Evolutionary conservation across 2,888 invertebrate genomes (phyloP).

Genomic region (Megamerina dolium): DNA sequence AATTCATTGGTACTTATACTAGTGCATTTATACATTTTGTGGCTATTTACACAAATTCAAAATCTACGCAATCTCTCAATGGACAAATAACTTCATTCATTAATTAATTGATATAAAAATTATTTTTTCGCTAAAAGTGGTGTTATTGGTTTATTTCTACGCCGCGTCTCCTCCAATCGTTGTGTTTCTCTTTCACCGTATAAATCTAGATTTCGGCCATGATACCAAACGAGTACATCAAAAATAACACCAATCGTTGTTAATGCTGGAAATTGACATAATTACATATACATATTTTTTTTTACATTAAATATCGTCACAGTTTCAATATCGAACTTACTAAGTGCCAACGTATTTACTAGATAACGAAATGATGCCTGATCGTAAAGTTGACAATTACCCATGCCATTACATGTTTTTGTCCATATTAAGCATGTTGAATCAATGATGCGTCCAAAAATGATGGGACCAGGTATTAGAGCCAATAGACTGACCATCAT

Average conservation of each 20-base stretch:
- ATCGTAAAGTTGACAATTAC: conserved; percentile 65
- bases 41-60: too few relatives aligned
- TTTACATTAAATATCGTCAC: too few relatives aligned
- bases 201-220: conserved; percentile 56
- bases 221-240: conserved; percentile 57
- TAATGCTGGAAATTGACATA: conserved; percentile 47
- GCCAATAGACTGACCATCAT: conserved; percentile 59
- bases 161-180: conserved; percentile 25
- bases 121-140: conserved; percentile 35
- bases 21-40: too few relatives aligned
- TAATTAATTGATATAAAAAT: conserved; percentile 15
- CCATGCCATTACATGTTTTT: conserved; percentile 56
- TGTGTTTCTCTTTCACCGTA: conserved; percentile 51
- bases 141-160: conserved; percentile 35
- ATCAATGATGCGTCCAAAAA: conserved; percentile 61
- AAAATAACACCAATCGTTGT: conserved; percentile 56
- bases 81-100: too few relatives aligned
- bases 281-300: neutral
- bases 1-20: too few relatives aligned
- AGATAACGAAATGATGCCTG: conserved; percentile 55
- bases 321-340: conserved; percentile 51
- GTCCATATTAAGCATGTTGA: conserved; percentile 64
- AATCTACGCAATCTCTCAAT: too few relatives aligned
- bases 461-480: conserved; percentile 64
- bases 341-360: conserved; percentile 54